Conservation (phyloP, 2,888 invertebrate species). For the Phoronis australis region DNA sequence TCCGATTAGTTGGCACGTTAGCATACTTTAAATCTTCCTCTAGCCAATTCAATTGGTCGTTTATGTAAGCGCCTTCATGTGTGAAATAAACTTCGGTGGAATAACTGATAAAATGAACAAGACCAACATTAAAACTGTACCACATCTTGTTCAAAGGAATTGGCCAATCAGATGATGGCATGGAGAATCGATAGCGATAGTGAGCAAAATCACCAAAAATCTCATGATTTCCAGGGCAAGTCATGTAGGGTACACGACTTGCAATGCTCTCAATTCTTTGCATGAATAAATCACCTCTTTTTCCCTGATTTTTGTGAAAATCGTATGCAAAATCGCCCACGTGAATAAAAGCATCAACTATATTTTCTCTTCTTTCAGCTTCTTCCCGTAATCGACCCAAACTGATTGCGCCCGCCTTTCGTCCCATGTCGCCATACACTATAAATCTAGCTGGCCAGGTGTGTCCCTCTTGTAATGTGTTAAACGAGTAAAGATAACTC, state of each 20-base stretch:
- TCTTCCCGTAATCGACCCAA: too few species aligned
- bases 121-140: constrained; percentile 45
- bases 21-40: neutral
- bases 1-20: neutral
- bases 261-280: constrained; percentile 35
- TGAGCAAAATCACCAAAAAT: constrained; percentile 22
- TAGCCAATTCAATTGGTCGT: neutral
- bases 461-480: constrained; percentile 24
- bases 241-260: constrained; percentile 43
- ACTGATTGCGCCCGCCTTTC: too few species aligned
- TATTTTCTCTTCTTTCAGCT: too few species aligned
- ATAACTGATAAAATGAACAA: constrained; percentile 32
- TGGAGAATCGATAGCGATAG: constrained; percentile 36
- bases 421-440: constrained; percentile 48
- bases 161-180: constrained; percentile 38
- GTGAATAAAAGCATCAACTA: constrained; percentile 38
- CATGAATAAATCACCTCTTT: constrained; percentile 39
- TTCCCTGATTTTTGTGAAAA: constrained; percentile 32
- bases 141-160: constrained; percentile 41
- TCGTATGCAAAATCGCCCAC: constrained; percentile 47
- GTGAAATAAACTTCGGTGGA: neutral
- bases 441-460: constrained; percentile 33
- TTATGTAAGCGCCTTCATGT: neutral
- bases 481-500: constrained; percentile 40
- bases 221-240: constrained; percentile 40